A percentile compares a stretch with the other conserved stretches of the same genome.
These are phyloP conservation scores for Pterobdella sp. DNA, from an alignment of 2,888 invertebrate genomes.

Conservation along the genomic window DNA sequence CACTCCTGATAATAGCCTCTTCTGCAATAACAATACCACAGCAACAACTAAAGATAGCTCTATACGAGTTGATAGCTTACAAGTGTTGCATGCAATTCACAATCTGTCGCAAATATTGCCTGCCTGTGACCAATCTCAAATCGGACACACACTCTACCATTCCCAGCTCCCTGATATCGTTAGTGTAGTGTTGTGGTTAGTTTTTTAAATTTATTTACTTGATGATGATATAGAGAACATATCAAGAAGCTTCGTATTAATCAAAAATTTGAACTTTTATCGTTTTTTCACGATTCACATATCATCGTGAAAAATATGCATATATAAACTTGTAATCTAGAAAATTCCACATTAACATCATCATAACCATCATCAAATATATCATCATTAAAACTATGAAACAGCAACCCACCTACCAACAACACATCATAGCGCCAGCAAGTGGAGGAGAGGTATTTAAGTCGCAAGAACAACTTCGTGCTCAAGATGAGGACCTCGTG, in stretches of 20 bases:
- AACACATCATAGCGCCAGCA: background rate
- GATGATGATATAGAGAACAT: background rate
- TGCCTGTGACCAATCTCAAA: constrained; percentile 43
- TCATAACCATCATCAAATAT: background rate
- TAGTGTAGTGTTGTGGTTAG: constrained; percentile 3
- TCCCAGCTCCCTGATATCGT: constrained; percentile 47
- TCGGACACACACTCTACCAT: constrained; percentile 56
- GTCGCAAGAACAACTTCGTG: constrained; percentile 8
- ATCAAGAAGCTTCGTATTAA: background rate
- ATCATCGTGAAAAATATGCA: background rate
- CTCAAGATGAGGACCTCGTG: constrained; percentile 1
- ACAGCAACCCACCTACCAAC: too few relatives aligned
- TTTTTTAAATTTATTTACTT: background rate
- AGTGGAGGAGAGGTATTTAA: background rate
- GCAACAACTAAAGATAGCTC: constrained; percentile 38
- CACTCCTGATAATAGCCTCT: background rate
- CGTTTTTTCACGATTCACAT: background rate
- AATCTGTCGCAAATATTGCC: constrained; percentile 57
- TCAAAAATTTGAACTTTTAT: background rate
- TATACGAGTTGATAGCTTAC: constrained; percentile 60
- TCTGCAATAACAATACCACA: background rate
- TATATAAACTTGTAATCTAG: background rate
- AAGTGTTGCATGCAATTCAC: constrained; percentile 62
- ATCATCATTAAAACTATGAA: too few relatives aligned
- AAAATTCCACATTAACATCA: background rate